A percentile compares a stretch with the other conserved stretches of the same genome.
Conservation (phyloP, 1,140 invertebrate genomes). For the Notospermus geniculatus region DNA sequence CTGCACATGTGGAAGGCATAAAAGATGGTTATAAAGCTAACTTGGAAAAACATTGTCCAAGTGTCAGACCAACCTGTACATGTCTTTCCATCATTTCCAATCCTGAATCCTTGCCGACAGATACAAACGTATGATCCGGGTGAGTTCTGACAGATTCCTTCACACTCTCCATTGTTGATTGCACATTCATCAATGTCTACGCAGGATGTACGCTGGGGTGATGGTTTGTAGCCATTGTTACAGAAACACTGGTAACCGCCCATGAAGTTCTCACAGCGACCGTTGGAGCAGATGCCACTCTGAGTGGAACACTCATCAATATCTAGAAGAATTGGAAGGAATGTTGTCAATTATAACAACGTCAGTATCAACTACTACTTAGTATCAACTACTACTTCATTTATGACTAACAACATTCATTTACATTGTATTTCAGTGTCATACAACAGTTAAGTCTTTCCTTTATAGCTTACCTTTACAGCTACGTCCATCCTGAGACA, state of each 20-base stretch:
- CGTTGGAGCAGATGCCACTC: constrained; percentile 76
- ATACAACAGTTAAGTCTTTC: no score
- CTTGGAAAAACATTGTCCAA: no score
- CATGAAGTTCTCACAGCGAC: constrained; percentile 60
- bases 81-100: constrained; percentile 62
- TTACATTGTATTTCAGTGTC: no score
- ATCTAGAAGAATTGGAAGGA: constrained; percentile 42
- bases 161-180: constrained; percentile 65
- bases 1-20: no score
- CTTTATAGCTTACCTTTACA: constrained; percentile 53
- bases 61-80: constrained; percentile 64
- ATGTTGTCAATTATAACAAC: no score
- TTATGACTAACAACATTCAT: no score
- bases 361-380: no score
- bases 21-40: no score
- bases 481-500: constrained; percentile 35
- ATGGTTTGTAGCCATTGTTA: constrained; percentile 79
- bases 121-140: constrained; percentile 73
- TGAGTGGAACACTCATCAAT: constrained; percentile 54
- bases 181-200: constrained; percentile 71
- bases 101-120: constrained; percentile 70
- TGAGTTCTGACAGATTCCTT: constrained; percentile 68
- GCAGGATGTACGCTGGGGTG: constrained; percentile 76
- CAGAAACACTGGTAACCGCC: constrained; percentile 63
- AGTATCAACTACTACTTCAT: no score